Conservation (phyloP, 2,113 vertebrate genomes). For the Pseudorectes ferrugineus region DNA sequence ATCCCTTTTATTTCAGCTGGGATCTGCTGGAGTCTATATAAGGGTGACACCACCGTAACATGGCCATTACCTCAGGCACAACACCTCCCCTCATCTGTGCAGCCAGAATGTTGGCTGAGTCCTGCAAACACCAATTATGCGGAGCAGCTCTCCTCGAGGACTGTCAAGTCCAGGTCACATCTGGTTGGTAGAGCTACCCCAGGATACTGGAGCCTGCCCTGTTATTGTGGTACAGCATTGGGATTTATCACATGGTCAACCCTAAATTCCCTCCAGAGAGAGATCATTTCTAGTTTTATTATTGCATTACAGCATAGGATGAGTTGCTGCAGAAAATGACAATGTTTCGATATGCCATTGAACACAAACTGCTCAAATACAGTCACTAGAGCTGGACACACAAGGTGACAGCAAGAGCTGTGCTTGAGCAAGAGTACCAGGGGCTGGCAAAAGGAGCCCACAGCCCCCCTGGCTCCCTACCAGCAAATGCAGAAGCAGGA, state of each 20-base stretch:
- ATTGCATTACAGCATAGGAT: background rate
- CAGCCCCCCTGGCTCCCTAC: background rate
- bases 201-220: background rate
- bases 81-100: background rate
- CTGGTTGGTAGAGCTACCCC: background rate
- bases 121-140: background rate
- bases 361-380: background rate
- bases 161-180: background rate
- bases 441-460: background rate
- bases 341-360: background rate
- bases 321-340: background rate
- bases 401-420: background rate
- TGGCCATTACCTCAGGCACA: background rate
- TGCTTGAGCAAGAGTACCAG: background rate
- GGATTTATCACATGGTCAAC: background rate
- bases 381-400: background rate
- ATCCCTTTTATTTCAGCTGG: background rate
- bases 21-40: background rate
- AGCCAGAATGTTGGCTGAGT: background rate
- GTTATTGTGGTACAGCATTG: rapidly evolving
- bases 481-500: background rate
- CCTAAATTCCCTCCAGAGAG: background rate
- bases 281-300: background rate
- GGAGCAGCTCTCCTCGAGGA: background rate
- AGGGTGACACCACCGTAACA: background rate